Evolutionary conservation across 2,113 vertebrate species (phyloP).

Genomic region (Sciurus niger): DNA sequence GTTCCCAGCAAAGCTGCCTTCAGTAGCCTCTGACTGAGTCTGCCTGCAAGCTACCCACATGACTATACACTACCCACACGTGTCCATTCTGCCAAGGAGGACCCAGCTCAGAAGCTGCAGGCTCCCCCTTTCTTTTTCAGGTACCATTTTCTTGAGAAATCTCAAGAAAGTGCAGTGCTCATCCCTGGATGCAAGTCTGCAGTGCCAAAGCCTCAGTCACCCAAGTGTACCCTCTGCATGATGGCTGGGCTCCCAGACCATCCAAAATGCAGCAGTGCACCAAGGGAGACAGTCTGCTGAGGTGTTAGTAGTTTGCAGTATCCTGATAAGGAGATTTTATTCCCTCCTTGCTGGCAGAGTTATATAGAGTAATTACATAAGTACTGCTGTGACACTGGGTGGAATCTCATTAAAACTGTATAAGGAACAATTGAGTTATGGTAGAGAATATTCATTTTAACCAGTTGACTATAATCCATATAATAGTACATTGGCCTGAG

Average conservation of each 20-base stretch:
- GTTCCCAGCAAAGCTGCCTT: neutral
- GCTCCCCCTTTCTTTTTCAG: neutral
- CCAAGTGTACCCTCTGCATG: neutral
- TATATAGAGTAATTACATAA: slow-evolving; percentile 78
- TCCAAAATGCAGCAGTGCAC: slow-evolving; percentile 17
- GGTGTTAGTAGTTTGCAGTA: slow-evolving; percentile 44
- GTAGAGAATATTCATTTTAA: slow-evolving; percentile 70
- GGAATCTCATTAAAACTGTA: slow-evolving; percentile 78
- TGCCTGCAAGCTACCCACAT: neutral
- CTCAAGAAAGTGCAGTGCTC: neutral
- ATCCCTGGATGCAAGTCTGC: neutral
- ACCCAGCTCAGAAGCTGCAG: neutral
- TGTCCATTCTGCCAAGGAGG: neutral
- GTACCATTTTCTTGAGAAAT: neutral
- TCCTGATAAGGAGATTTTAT: slow-evolving; percentile 66
- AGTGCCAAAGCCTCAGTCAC: neutral
- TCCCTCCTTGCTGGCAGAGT: slow-evolving; percentile 64
- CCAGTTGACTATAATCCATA: slow-evolving; percentile 26
- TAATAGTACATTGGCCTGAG: slow-evolving; percentile 21
- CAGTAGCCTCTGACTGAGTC: neutral
- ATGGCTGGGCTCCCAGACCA: neutral
- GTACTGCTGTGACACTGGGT: slow-evolving; percentile 66
- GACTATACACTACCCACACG: neutral
- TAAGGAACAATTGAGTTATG: slow-evolving; percentile 70
- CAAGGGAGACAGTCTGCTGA: neutral